A percentile compares a stretch with the other conserved stretches of the same genome.
Evolutionary conservation across 1,140 invertebrate species (phyloP).

Genomic region (Penaeus chinensis): DNA sequence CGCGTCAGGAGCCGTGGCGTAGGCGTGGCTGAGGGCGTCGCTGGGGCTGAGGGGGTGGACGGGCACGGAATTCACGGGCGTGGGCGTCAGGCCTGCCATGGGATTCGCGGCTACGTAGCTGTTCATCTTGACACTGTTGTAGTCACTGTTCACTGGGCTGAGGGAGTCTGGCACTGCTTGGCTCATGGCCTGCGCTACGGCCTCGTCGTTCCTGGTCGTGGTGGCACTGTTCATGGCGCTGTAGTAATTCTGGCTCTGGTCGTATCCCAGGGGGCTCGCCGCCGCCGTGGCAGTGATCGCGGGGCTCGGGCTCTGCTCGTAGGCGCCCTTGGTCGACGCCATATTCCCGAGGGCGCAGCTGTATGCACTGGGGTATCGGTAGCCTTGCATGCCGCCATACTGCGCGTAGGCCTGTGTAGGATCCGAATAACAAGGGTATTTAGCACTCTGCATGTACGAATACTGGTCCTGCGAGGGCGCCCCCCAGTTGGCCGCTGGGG

Average conservation of each 20-base stretch:
- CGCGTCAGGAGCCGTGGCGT: constrained; percentile 21
- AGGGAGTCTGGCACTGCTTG: constrained; percentile 30
- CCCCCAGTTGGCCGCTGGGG: constrained; percentile 38
- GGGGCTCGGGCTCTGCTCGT: constrained; percentile 24
- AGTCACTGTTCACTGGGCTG: constrained; percentile 54
- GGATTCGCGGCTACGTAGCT: constrained; percentile 1
- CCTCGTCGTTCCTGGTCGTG: constrained; percentile 31
- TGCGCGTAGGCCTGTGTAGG: constrained; percentile 39
- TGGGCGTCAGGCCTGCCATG: constrained; percentile 32
- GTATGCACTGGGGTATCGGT: constrained; percentile 14
- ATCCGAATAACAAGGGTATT: constrained; percentile 29
- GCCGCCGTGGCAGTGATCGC: background rate
- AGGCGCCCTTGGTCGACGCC: constrained; percentile 12
- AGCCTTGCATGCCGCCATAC: constrained; percentile 39
- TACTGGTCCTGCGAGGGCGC: constrained; percentile 39
- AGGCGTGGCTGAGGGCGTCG: constrained; percentile 27
- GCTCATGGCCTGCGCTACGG: background rate
- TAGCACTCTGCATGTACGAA: constrained; percentile 33
- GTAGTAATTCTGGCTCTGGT: constrained; percentile 30
- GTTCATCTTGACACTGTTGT: constrained; percentile 51
- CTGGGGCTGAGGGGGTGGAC: constrained; percentile 12
- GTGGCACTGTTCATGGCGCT: constrained; percentile 9
- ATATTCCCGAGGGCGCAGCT: background rate
- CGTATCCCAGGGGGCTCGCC: background rate
- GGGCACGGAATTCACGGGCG: background rate